Evolutionary conservation across 2,797 vertebrate species (phyloP).

Genomic region (Danio albolineatus): DNA sequence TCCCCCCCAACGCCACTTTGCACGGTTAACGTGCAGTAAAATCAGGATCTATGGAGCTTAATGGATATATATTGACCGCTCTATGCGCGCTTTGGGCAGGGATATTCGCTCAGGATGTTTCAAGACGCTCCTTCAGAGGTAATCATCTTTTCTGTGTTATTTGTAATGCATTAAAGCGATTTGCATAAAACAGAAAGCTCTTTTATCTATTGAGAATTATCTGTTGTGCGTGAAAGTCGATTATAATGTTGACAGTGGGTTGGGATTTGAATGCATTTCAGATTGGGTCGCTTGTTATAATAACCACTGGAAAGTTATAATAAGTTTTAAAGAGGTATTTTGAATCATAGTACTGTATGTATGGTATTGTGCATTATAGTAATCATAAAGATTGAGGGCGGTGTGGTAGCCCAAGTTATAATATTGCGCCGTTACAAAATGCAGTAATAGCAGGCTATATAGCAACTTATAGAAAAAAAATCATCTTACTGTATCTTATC

Average conservation of each 20-base stretch:
- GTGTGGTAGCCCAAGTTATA: too few relatives aligned
- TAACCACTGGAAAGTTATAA: background rate
- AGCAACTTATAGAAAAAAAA: background rate
- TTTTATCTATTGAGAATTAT: too few relatives aligned
- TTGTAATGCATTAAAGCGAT: background rate
- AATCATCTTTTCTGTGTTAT: too few relatives aligned
- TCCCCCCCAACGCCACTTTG: conserved; percentile 14
- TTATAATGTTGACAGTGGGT: background rate
- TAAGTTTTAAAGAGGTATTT: background rate
- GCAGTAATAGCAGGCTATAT: background rate
- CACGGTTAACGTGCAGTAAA: conserved; percentile 51
- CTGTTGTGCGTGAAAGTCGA: background rate
- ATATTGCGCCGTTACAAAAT: background rate
- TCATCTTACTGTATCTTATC: background rate
- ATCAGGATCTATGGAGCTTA: conserved; percentile 54
- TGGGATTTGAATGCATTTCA: background rate
- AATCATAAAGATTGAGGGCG: too few relatives aligned
- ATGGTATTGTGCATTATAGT: background rate
- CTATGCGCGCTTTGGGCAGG: conserved; percentile 56
- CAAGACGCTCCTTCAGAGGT: conserved; percentile 45
- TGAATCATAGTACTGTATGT: background rate
- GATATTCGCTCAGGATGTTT: conserved; percentile 23
- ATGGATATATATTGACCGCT: conserved; percentile 46
- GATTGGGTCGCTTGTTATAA: background rate
- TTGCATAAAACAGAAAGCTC: too few relatives aligned